Percentiles rank a stretch among this genome's conserved stretches.
These are phyloP conservation scores for Plebejus argus DNA, from an alignment of 2,888 invertebrate species.

Conservation along the genomic window DNA sequence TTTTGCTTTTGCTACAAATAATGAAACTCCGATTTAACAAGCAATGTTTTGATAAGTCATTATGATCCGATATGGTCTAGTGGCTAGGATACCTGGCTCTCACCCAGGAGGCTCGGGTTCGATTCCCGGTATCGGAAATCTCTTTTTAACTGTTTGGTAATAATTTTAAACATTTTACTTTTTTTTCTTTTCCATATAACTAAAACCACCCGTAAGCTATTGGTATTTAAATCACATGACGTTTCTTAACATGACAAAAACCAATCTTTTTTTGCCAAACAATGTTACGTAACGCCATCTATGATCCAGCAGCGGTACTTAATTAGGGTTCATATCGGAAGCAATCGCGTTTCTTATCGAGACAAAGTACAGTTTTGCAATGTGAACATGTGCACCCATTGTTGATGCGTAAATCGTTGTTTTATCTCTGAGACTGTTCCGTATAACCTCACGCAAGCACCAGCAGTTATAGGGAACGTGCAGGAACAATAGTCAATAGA, in stretches of 20 bases:
- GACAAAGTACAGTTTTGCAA: conserved; percentile 43
- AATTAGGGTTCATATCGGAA: conserved; percentile 48
- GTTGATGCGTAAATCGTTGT: conserved; percentile 29
- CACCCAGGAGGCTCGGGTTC: conserved; percentile 87
- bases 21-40: background rate
- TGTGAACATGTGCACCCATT: conserved; percentile 41
- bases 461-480: background rate
- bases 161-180: background rate
- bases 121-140: conserved; percentile 84
- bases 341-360: conserved; percentile 45
- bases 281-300: conserved; percentile 56
- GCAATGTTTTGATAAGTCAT: background rate
- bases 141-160: conserved; percentile 35
- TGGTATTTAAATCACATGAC: background rate
- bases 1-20: too few species aligned
- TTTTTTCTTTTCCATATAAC: background rate
- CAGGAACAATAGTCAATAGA: background rate
- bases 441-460: background rate
- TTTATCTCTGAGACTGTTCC: conserved; percentile 28
- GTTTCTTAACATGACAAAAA: background rate
- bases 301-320: conserved; percentile 50
- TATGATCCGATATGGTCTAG: conserved; percentile 81
- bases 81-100: conserved; percentile 86
- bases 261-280: background rate
- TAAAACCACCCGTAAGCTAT: background rate